Evolutionary conservation across 2,888 invertebrate genomes (phyloP).

Genomic region (Petrophora chlorosata): DNA sequence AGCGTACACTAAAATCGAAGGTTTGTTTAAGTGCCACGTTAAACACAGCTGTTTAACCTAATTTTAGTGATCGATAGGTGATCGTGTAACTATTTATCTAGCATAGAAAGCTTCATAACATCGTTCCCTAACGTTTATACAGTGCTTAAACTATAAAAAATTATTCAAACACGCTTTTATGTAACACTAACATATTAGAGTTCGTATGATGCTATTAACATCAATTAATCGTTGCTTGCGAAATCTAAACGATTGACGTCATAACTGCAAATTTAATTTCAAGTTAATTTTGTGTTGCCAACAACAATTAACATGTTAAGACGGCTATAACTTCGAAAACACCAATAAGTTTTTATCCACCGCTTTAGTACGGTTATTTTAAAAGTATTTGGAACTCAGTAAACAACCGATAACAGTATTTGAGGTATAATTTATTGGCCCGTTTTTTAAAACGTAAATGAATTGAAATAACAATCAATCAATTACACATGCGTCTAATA

Average conservation of each 20-base stretch:
- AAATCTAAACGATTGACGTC: conserved; percentile 28
- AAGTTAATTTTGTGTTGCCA: conserved; percentile 17
- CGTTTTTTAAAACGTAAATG: conserved; percentile 21
- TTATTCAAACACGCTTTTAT: conserved; percentile 27
- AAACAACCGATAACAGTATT: conserved; percentile 15
- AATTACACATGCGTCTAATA: conserved; percentile 10
- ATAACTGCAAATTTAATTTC: conserved; percentile 15
- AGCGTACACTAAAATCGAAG: conserved; percentile 2
- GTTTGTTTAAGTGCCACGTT: conserved; percentile 13
- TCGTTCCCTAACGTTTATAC: conserved; percentile 13
- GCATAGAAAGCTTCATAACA: conserved; percentile 12
- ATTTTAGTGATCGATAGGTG: conserved; percentile 11
- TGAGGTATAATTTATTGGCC: conserved; percentile 10
- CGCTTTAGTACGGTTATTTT: conserved; percentile 1
- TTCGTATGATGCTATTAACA: conserved; percentile 24
- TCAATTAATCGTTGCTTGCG: conserved; percentile 20
- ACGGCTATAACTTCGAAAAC: conserved; percentile 13
- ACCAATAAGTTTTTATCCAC: conserved; percentile 6
- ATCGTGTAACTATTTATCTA: conserved; percentile 5
- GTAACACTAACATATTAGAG: conserved; percentile 24
- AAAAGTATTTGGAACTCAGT: conserved; percentile 7
- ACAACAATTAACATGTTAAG: conserved; percentile 17
- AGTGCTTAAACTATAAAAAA: conserved; percentile 10
- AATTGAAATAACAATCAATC: conserved; percentile 7
- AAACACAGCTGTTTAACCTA: conserved; percentile 19